Conservation (phyloP, 1,140 invertebrate genomes). For the Microplitis mediator region DNA sequence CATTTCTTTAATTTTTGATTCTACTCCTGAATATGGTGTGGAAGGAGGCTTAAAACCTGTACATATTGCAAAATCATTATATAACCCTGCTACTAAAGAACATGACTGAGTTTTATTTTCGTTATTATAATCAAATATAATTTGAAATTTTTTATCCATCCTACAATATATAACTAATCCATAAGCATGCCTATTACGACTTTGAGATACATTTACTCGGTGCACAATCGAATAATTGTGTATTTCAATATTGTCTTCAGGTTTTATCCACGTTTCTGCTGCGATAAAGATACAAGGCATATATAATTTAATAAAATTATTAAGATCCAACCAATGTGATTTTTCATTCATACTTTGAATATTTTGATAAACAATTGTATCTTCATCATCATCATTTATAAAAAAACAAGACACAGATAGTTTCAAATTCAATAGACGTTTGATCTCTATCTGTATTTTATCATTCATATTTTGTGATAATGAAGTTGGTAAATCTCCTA, state of each 20-base stretch:
- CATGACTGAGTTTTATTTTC: conserved; percentile 13
- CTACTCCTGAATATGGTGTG: background rate
- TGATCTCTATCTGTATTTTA: conserved; percentile 3
- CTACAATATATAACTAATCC: too few relatives aligned
- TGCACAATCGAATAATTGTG: too few relatives aligned
- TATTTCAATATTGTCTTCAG: too few relatives aligned
- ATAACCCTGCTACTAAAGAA: conserved; percentile 7
- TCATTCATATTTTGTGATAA: background rate
- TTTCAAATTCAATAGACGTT: conserved; percentile 6
- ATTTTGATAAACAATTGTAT: conserved; percentile 26
- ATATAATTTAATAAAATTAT: conserved; percentile 18
- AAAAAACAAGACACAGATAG: conserved; percentile 11
- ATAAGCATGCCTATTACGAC: too few relatives aligned
- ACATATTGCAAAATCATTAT: background rate
- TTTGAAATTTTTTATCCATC: too few relatives aligned
- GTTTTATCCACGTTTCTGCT: too few relatives aligned
- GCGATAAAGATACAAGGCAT: too few relatives aligned
- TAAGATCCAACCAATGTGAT: conserved; percentile 17
- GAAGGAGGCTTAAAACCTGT: conserved; percentile 23
- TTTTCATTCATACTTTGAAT: conserved; percentile 16
- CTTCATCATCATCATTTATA: background rate
- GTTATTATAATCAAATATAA: background rate
- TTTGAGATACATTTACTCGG: too few relatives aligned
- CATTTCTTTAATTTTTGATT: background rate
- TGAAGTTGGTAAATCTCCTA: conserved; percentile 9